phyloP scores from a whole-genome alignment of 2,888 invertebrate species.

The Acanthosoma haemorrhoidale region DNA sequence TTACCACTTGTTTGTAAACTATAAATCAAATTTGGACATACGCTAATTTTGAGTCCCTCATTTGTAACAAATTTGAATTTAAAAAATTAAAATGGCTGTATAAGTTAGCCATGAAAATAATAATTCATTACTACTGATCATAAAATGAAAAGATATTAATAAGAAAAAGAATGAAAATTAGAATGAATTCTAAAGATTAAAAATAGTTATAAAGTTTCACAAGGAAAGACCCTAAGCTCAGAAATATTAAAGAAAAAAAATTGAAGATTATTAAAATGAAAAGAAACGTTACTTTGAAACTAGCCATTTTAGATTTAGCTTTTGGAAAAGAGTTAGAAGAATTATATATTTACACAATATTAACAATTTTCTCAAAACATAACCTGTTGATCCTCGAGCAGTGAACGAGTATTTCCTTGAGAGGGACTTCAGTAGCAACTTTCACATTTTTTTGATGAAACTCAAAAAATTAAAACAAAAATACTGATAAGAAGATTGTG shows the following conservation, averaged over 20 bases:
- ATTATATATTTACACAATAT: neutral
- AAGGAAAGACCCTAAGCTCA: constrained; percentile 5
- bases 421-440: neutral
- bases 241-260: neutral
- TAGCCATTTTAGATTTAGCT: neutral
- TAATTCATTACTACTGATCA: neutral
- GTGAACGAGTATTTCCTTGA: constrained; percentile 1
- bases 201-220: neutral
- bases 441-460: no score
- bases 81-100: no score
- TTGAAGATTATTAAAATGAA: neutral
- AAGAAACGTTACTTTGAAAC: neutral
- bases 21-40: no score
- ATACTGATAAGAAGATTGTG: no score
- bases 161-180: neutral
- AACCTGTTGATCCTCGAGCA: neutral
- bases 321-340: constrained; percentile 3
- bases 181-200: neutral
- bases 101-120: neutral
- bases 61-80: no score
- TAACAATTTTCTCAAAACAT: neutral
- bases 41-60: no score
- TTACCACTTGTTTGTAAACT: no score
- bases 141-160: neutral
- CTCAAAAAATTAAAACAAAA: no score